Percentiles rank a stretch among this genome's conserved stretches.
Conservation (phyloP, 2,888 invertebrate species). For the Agonopterix alstromeriana region DNA sequence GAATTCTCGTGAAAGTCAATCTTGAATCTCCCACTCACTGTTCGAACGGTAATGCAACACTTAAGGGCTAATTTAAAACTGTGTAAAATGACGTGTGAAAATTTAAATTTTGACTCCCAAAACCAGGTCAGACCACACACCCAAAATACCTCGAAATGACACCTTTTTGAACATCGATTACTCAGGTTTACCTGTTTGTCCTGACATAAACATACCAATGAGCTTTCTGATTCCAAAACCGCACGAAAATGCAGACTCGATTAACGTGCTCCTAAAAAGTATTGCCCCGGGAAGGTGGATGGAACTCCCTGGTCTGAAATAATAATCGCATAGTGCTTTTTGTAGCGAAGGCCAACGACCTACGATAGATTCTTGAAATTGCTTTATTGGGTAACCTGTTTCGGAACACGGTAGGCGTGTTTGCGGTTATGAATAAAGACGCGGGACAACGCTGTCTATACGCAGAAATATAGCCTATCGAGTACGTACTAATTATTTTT, state of each 20-base stretch:
- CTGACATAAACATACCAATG: too few species aligned
- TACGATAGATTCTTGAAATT: constrained; percentile 63
- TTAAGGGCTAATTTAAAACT: not conserved
- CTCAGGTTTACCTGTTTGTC: too few species aligned
- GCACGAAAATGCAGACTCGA: too few species aligned
- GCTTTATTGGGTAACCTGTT: constrained; percentile 70
- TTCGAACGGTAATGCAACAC: not conserved
- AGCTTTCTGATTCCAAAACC: too few species aligned
- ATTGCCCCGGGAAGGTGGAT: not conserved
- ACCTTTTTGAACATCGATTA: too few species aligned
- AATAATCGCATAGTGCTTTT: constrained; percentile 29
- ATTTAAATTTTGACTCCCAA: too few species aligned
- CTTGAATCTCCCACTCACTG: too few species aligned
- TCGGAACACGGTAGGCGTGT: constrained; percentile 53
- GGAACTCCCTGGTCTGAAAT: not conserved
- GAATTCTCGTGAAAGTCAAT: too few species aligned
- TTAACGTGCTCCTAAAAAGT: not conserved
- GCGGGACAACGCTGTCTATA: not conserved
- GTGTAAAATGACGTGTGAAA: not conserved
- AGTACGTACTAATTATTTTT: not conserved
- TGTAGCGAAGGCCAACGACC: constrained; percentile 62
- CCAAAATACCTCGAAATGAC: too few species aligned
- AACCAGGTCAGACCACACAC: too few species aligned
- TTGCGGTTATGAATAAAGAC: constrained; percentile 49
- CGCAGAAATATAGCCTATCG: not conserved